Base-by-base conservation (phyloP, 2,797 vertebrate genomes). In the Oryzias sinensis region DNA sequence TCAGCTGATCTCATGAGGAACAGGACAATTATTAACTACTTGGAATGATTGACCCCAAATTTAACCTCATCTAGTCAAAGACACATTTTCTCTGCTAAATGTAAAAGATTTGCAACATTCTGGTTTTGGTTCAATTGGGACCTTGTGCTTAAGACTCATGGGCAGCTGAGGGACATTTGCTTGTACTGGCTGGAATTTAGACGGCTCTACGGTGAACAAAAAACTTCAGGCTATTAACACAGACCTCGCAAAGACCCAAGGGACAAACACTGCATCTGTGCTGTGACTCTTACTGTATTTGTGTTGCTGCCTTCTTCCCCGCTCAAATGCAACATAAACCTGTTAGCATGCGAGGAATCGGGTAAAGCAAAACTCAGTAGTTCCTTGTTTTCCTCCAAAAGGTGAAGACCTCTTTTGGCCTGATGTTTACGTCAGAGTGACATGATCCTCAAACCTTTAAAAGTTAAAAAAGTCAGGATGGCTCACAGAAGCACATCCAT, bases 211-310 rank as follows among this genome's bases (percentile, higher is more conserved):
- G 56, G 64, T 64, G 69, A 73, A 79, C 77, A 81, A 87, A 89
- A 78, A 83, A 80, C 82, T 71, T 24, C 51, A 53, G 73, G 72
- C 82, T 82, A 81, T 79, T 87, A 84, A 87, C 82, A 74, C 65
- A 64, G 74, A 22, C 5, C 44, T 83, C 82, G 80, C 65, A 70
- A 66, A 50, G 20, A 51, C 47, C 76, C 79, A 69, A 56, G 40
- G 42, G 51, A 81, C 78, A 85, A 83, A 87, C 75, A 80, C 73
- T 75, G 70, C 70, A 66, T 74, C 82, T 77, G 73, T 82, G 82
- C 76, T 66, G 54, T 3, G 43, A 54, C 63, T 79, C 50, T 68
- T 63, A 77, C 65, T 81, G 67, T 59, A 65, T 74, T 50, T 15
- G 43, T 56, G 74, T 85, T 80, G 79, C 82, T 79, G 60, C 70